These are phyloP conservation scores for Oryzias woworae DNA, from an alignment of 2,113 vertebrate species.

Conservation along the genomic window DNA sequence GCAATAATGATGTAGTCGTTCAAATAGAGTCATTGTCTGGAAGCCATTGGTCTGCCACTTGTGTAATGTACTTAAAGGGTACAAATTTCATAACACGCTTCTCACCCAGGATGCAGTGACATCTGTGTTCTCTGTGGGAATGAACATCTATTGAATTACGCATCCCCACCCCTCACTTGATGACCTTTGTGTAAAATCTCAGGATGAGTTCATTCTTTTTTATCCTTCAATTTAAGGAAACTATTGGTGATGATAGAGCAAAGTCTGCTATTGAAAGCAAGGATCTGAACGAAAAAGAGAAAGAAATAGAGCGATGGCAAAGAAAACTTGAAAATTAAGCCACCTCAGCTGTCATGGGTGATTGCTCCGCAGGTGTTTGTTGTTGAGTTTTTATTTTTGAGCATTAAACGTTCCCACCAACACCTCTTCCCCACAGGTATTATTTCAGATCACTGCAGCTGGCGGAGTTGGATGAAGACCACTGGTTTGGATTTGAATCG, in stretches of 20 bases:
- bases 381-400: conserved; percentile 20
- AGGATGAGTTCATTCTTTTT: conserved; percentile 57
- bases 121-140: conserved; percentile 41
- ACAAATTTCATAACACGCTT: conserved; percentile 49
- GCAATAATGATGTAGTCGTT: conserved; percentile 72
- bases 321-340: conserved; percentile 37
- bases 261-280: conserved; percentile 19
- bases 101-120: conserved; percentile 35
- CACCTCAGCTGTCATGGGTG: conserved; percentile 10
- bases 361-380: conserved; percentile 17
- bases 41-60: conserved; percentile 47
- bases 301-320: conserved; percentile 2
- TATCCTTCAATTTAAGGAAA: conserved; percentile 23
- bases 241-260: conserved; percentile 14
- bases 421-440: conserved; percentile 11
- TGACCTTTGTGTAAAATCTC: conserved; percentile 61
- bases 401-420: conserved; percentile 11
- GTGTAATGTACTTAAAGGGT: conserved; percentile 40
- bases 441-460: conserved; percentile 4
- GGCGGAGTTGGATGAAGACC: conserved; percentile 13
- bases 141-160: conserved; percentile 40
- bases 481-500: conserved; percentile 21
- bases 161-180: conserved; percentile 31
- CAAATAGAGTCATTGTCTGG: conserved; percentile 45
- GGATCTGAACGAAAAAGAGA: conserved; percentile 26